phyloP scores from a whole-genome alignment of 2,113 vertebrate genomes.

The Pollachius pollachius region DNA sequence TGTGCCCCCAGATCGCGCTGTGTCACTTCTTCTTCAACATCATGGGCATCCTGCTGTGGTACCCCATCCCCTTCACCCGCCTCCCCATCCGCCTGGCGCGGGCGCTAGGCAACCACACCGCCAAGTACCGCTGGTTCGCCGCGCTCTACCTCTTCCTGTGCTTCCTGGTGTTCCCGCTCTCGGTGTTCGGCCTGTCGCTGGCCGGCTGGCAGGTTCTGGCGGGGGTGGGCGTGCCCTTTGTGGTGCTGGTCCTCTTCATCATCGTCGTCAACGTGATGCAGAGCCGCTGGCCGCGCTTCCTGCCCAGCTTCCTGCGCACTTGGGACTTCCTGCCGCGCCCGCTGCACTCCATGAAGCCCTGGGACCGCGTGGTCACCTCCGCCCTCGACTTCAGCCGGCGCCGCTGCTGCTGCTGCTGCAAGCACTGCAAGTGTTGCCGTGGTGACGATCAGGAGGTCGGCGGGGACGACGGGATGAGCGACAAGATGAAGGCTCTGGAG shows the following conservation, averaged over 20 bases:
- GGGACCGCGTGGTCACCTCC: conserved; percentile 76
- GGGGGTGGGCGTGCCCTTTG: conserved; percentile 81
- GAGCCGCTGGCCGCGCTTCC: conserved; percentile 56
- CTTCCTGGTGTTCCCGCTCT: conserved; percentile 83
- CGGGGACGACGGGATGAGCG: neutral
- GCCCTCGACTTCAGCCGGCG: conserved; percentile 60
- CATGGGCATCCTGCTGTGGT: conserved; percentile 91
- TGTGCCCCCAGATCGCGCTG: conserved; percentile 82
- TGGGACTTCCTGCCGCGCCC: conserved; percentile 88
- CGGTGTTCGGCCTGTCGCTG: conserved; percentile 84
- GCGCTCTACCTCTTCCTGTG: conserved; percentile 82
- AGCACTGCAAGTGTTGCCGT: conserved; percentile 51
- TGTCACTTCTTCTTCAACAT: conserved; percentile 98
- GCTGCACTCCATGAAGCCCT: conserved; percentile 85
- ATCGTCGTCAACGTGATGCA: conserved; percentile 83
- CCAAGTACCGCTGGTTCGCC: conserved; percentile 94
- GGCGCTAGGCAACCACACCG: conserved; percentile 81
- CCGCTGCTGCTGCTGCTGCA: conserved; percentile 80
- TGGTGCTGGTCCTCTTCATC: conserved; percentile 61
- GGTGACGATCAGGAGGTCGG: conserved; percentile 22
- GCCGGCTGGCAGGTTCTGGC: conserved; percentile 88
- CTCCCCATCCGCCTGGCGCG: conserved; percentile 86
- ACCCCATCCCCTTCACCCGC: conserved; percentile 85
- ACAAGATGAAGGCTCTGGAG: conserved; percentile 65
- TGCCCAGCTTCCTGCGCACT: conserved; percentile 77